A percentile compares a stretch with the other conserved stretches of the same genome.
phyloP scores from a whole-genome alignment of 2,888 invertebrate genomes.

The Eupithecia dodoneata region DNA sequence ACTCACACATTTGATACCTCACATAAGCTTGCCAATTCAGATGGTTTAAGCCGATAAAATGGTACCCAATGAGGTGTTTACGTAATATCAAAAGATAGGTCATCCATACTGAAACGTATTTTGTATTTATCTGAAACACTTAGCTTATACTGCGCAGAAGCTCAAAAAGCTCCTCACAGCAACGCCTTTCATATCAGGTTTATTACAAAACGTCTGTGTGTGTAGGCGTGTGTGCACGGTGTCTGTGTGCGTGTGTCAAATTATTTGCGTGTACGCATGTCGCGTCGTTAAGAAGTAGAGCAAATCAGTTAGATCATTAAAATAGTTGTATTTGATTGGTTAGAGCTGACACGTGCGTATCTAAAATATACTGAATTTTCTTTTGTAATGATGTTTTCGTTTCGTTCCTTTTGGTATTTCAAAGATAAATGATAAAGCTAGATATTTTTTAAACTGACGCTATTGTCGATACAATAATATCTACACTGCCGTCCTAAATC shows the following conservation, averaged over 20 bases:
- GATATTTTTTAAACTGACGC: too few species aligned
- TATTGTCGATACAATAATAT: too few species aligned
- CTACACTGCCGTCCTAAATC: too few species aligned
- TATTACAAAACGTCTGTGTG: conserved; percentile 48
- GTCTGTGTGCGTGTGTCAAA: conserved; percentile 24
- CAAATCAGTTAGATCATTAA: background rate
- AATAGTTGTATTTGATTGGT: background rate
- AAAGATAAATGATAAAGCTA: too few species aligned
- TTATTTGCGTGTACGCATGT: conserved; percentile 22
- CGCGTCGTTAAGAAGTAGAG: conserved; percentile 23
- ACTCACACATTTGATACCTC: too few species aligned
- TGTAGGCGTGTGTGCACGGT: conserved; percentile 12
- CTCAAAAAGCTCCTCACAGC: conserved; percentile 66
- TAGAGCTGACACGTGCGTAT: background rate
- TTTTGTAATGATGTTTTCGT: too few species aligned
- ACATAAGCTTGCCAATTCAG: background rate
- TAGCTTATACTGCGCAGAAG: conserved; percentile 54
- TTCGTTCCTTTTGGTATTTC: too few species aligned
- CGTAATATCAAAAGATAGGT: too few species aligned
- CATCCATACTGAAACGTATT: too few species aligned
- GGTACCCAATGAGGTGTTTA: too few species aligned
- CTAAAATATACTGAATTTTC: too few species aligned
- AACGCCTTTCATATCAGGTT: conserved; percentile 78
- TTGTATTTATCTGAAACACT: conserved; percentile 48
- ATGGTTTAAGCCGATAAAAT: background rate